Conservation (phyloP, 2,888 invertebrate species). For the Orthonevra nobilis region DNA sequence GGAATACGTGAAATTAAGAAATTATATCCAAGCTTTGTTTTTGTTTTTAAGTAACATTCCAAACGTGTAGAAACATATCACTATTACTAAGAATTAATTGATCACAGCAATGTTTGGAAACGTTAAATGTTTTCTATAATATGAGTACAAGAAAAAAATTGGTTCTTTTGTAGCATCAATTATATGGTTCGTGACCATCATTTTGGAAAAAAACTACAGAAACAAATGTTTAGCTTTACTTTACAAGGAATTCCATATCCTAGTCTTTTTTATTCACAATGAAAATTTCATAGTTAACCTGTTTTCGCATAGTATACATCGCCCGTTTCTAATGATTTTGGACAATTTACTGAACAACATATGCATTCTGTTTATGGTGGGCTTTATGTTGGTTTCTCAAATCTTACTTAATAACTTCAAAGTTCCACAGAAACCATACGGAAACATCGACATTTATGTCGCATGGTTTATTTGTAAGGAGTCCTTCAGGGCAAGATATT, state of each 20-base stretch:
- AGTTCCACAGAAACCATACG: too few species aligned
- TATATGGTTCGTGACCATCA: slow-evolving; percentile 3
- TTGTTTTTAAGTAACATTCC: slow-evolving; percentile 34
- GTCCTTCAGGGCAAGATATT: slow-evolving; percentile 75
- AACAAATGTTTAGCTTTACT: slow-evolving; percentile 20
- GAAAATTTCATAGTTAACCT: slow-evolving; percentile 43
- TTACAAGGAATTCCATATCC: slow-evolving; percentile 9
- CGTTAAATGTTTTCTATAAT: slow-evolving; percentile 5
- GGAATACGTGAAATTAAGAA: slow-evolving; percentile 1
- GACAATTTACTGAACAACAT: too few species aligned
- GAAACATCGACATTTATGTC: too few species aligned
- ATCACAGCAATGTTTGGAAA: slow-evolving; percentile 64
- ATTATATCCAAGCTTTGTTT: slow-evolving; percentile 22
- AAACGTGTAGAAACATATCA: slow-evolving; percentile 56
- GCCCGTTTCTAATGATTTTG: slow-evolving; percentile 14
- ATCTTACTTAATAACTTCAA: too few species aligned
- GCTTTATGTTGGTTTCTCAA: slow-evolving; percentile 13
- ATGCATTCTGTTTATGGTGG: slow-evolving; percentile 17
- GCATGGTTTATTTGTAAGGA: slow-evolving; percentile 15
- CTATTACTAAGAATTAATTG: slow-evolving; percentile 49
- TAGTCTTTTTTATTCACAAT: slow-evolving; percentile 12
- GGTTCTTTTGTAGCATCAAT: slow-evolving; percentile 40
- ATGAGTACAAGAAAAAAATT: slow-evolving; percentile 43
- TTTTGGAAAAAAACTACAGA: background rate
- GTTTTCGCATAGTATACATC: slow-evolving; percentile 47